Conservation (phyloP, 1,140 invertebrate species). For the Pachypeltis micranthus region DNA sequence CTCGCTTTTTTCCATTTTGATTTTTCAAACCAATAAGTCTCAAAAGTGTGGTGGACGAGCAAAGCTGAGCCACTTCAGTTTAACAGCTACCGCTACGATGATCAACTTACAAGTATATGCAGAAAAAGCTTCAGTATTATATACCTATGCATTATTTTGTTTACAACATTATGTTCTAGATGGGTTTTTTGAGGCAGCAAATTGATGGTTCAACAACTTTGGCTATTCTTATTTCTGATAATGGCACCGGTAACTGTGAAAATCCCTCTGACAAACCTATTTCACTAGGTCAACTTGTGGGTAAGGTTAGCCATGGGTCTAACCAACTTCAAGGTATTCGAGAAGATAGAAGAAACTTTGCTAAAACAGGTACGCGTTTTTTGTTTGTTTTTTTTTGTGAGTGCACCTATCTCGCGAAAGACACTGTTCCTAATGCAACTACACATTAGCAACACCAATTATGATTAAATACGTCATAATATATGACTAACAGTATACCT, state of each 20-base stretch:
- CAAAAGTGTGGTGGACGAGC: too few relatives aligned
- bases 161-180: slow-evolving; percentile 35
- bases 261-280: slow-evolving; percentile 63
- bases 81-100: too few relatives aligned
- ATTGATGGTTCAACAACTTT: slow-evolving; percentile 77
- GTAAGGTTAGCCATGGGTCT: slow-evolving; percentile 72
- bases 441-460: not conserved
- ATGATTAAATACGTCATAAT: not conserved
- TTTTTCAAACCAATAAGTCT: too few relatives aligned
- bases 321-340: slow-evolving; percentile 54
- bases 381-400: not conserved
- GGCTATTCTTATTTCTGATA: slow-evolving; percentile 71
- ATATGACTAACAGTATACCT: too few relatives aligned
- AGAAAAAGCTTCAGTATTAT: too few relatives aligned
- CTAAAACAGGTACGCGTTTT: slow-evolving; percentile 65
- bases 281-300: slow-evolving; percentile 56
- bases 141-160: too few relatives aligned
- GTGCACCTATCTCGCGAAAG: too few relatives aligned
- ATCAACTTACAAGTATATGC: too few relatives aligned
- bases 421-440: not conserved
- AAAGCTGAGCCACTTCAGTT: too few relatives aligned
- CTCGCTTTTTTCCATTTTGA: too few relatives aligned
- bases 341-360: slow-evolving; percentile 78
- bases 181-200: slow-evolving; percentile 68
- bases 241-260: slow-evolving; percentile 47